phyloP scores from a whole-genome alignment of 2,888 invertebrate genomes.

The Pyrrhosoma nymphula region DNA sequence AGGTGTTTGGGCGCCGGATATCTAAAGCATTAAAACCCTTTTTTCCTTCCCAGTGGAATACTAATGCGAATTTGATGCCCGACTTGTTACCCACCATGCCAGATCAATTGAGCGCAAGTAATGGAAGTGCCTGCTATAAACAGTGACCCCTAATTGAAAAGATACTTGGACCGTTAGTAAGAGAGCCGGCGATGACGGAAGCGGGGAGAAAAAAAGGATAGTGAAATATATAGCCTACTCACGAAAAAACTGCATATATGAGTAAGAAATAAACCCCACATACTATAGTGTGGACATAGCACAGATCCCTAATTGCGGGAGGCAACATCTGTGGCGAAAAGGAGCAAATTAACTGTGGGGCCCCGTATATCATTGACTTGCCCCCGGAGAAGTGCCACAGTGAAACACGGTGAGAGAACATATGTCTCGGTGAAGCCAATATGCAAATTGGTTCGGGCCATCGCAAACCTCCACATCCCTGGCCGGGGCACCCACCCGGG shows the following conservation, averaged over 20 bases:
- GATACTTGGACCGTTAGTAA: not conserved
- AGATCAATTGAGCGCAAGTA: not conserved
- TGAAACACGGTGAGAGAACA: slow-evolving; percentile 21
- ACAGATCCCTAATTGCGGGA: not conserved
- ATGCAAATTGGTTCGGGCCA: slow-evolving; percentile 46
- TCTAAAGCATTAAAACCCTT: not conserved
- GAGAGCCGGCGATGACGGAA: not conserved
- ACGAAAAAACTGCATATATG: not conserved
- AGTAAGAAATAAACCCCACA: not conserved
- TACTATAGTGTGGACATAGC: not conserved
- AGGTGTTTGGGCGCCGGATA: not conserved
- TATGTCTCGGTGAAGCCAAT: slow-evolving; percentile 50
- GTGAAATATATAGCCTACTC: not conserved
- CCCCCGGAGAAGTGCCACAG: not conserved
- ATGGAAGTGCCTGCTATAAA: not conserved
- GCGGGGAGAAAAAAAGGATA: not conserved
- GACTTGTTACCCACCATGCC: not conserved
- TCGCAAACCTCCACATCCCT: not conserved
- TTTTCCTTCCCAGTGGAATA: not conserved
- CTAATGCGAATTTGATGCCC: not conserved
- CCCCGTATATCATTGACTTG: slow-evolving; percentile 34
- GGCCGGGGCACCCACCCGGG: not conserved
- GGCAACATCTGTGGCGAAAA: not conserved
- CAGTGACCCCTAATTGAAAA: slow-evolving; percentile 16
- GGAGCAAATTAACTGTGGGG: slow-evolving; percentile 1